Evolutionary conservation across 2,113 vertebrate genomes (phyloP).

Genomic region (zebrafish (Danio rerio)): GRCz12tu NC_133186.1:9852501-9853000

Average conservation of each 20-base stretch:
- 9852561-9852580: background rate
- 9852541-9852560: background rate
- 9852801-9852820: background rate
- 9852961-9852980: background rate
- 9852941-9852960: background rate
- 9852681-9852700: background rate
- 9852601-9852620: background rate
- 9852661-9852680: slow-evolving; percentile 18
- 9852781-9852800: slow-evolving; percentile 7
- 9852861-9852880: background rate
- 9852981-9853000: too few relatives aligned
- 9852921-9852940: background rate
- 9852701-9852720: slow-evolving; percentile 1
- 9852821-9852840: background rate
- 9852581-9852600: background rate
- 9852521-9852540: background rate
- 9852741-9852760: background rate
- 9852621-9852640: background rate
- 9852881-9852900: background rate
- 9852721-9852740: slow-evolving; percentile 20
- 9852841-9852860: background rate
- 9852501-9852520: background rate
- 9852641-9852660: background rate
- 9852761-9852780: background rate
- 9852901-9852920: background rate